These are phyloP conservation scores for Chromis chromis DNA, from an alignment of 2,797 vertebrate species.

Conservation along the genomic window DNA sequence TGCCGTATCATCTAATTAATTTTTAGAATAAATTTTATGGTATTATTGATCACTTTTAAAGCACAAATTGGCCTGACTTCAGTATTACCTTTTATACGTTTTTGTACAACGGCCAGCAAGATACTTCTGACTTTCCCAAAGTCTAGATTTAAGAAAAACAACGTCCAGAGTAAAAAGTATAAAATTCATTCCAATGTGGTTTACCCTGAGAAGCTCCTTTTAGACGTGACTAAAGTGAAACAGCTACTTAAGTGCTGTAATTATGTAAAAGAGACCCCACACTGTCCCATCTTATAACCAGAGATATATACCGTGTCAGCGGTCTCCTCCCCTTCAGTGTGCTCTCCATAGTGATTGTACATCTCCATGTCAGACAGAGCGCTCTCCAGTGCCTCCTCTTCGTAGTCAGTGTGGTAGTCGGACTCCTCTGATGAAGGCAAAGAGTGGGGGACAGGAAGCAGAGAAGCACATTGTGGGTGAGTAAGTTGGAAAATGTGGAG, in stretches of 20 bases:
- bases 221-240: neutral
- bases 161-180: neutral
- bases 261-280: constrained; percentile 3
- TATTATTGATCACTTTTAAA: constrained; percentile 24
- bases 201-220: neutral
- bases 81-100: constrained; percentile 4
- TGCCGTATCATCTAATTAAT: constrained; percentile 2
- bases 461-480: constrained; percentile 57
- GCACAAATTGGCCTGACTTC: constrained; percentile 14
- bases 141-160: neutral
- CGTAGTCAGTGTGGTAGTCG: constrained; percentile 94
- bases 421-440: constrained; percentile 88
- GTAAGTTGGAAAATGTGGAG: constrained; percentile 29
- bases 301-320: constrained; percentile 90
- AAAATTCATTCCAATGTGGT: neutral
- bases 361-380: constrained; percentile 83
- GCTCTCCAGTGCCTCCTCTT: constrained; percentile 89
- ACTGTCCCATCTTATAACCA: constrained; percentile 73
- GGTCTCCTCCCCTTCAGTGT: constrained; percentile 83
- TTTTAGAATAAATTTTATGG: constrained; percentile 2
- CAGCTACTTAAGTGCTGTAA: neutral
- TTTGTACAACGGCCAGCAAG: constrained; percentile 12
- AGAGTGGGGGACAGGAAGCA: constrained; percentile 43
- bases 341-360: constrained; percentile 74
- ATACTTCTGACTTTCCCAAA: neutral